Base-by-base conservation (phyloP, 2,888 invertebrate genomes). In the Yponomeuta cagnagella region DNA sequence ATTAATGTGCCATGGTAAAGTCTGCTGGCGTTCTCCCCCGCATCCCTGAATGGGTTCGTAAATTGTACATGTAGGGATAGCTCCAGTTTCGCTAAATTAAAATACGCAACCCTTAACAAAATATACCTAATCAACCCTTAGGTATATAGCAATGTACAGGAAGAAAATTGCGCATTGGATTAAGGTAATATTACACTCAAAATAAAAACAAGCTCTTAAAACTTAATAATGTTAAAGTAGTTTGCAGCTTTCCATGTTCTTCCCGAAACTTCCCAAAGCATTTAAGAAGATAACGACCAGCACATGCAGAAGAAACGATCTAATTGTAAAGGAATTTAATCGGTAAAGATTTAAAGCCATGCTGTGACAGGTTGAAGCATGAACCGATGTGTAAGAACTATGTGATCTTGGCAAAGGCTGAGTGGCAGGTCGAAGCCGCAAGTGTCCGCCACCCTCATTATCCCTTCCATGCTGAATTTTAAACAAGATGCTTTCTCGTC, bases 401-500 rank as follows among this genome's bases (percentile, higher is more conserved):
- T 78, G 77, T 81, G 82, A 81, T 84, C 81, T 82, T 80, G 79
- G 74, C 79, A 78, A 79, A 77, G 76, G 77, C 77, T 75, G 23
- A 71, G 80, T 84, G 86, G 84, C 85, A 84, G 84, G 82, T 80
- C 78, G 82, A 76, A 79, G 78, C 77, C 76, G 76, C 71, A 72
- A 74, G 77, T 72, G 73, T 74, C 80, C 76, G 77, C 80, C 83
- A 78, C 84, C 86, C 87, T 91, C 82, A 91, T 92, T 92, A 92
- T 92, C 92, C 92, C 90, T 91, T 90, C 83, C 87, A 87, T 92
- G 88, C 85, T 92, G 92, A 90, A 92, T 92, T 90, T 92, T 83
- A 92, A 92, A 89, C 87, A 90, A 88, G 84, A 86, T 85, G 90
- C 85, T 87, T 86, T 88, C 86, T 79, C 89, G 86, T 88, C 89